Conservation (phyloP, 2,113 vertebrate genomes). For the Pseudonaja textilis region DNA sequence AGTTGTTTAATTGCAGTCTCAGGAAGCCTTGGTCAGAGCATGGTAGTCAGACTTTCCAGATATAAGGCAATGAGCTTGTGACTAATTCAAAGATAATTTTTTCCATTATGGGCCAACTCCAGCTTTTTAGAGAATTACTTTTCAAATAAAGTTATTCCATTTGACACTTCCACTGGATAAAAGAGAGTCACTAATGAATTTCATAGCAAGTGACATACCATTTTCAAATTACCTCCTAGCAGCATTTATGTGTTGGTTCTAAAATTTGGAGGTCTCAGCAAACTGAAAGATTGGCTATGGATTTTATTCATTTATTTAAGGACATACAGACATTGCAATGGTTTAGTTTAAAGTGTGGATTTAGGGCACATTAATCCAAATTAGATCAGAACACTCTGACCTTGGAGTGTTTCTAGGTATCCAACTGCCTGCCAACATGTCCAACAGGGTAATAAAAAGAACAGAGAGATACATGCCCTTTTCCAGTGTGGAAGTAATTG, state of each 20-base stretch:
- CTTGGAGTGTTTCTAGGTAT: not conserved
- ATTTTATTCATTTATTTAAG: not conserved
- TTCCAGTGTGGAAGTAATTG: not conserved
- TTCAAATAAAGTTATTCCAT: conserved; percentile 27
- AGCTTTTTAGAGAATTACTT: conserved; percentile 21
- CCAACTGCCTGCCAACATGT: not conserved
- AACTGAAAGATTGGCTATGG: conserved; percentile 25
- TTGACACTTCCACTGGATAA: not conserved
- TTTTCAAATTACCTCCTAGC: conserved; percentile 8
- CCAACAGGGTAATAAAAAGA: not conserved
- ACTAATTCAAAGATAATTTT: conserved; percentile 43
- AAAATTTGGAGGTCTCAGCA: conserved; percentile 20
- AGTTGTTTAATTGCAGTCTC: no score
- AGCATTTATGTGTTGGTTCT: conserved; percentile 24
- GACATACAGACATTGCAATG: not conserved
- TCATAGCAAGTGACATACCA: not conserved
- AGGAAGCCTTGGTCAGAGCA: not conserved
- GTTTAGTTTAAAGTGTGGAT: not conserved
- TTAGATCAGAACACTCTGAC: not conserved
- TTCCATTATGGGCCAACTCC: conserved; percentile 43
- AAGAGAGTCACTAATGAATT: conserved; percentile 28
- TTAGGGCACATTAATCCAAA: not conserved
- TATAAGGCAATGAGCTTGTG: conserved; percentile 8
- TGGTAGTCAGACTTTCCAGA: not conserved
- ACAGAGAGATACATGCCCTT: not conserved